Evolutionary conservation across 2,888 invertebrate genomes (phyloP).

Genomic region (Trachelus stipa): DNA sequence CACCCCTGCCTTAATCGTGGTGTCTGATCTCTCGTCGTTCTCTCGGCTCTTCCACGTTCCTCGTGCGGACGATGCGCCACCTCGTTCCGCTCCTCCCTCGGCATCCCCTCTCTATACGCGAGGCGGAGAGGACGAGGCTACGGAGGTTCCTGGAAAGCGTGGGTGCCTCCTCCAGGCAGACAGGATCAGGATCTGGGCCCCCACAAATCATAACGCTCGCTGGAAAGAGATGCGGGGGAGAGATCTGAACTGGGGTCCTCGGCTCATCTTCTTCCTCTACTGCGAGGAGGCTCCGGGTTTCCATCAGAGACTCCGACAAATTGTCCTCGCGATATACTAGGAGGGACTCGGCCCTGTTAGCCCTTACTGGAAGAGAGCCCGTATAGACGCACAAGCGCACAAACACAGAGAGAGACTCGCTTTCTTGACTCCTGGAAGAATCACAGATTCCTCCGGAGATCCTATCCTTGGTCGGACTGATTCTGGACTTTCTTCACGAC

Average conservation of each 20-base stretch:
- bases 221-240: conserved; percentile 43
- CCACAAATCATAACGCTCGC: conserved; percentile 58
- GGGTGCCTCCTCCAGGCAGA: conserved; percentile 54
- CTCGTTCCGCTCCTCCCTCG: too few species aligned
- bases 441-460: too few species aligned
- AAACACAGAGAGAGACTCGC: background rate
- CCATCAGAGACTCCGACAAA: conserved; percentile 16
- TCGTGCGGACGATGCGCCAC: background rate
- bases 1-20: conserved; percentile 57
- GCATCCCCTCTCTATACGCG: background rate
- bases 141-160: conserved; percentile 59
- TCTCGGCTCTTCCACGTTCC: background rate
- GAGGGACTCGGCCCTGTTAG: too few species aligned
- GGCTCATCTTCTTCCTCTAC: conserved; percentile 24
- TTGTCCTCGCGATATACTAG: conserved; percentile 14
- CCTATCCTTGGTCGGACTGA: too few species aligned
- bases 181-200: conserved; percentile 57
- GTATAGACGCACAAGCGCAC: background rate
- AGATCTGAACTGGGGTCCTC: conserved; percentile 39
- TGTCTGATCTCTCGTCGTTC: conserved; percentile 43
- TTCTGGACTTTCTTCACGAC: too few species aligned
- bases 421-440: background rate
- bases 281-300: background rate
- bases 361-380: too few species aligned
- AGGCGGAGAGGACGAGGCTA: conserved; percentile 21